Evolutionary conservation across 2,888 invertebrate species (phyloP).

Genomic region (Macrophya alboannulata): DNA sequence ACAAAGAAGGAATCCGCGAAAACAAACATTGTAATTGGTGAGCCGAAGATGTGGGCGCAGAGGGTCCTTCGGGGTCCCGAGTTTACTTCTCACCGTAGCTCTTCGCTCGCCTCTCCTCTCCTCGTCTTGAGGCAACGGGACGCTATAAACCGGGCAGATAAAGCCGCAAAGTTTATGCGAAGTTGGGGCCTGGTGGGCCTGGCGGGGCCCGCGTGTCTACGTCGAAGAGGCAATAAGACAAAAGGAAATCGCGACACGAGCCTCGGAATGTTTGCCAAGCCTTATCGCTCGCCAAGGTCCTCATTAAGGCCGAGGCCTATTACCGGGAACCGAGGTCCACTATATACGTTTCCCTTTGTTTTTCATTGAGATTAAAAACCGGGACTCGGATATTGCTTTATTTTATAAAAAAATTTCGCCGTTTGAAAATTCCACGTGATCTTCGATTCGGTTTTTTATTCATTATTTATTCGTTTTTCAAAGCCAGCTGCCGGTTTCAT

Average conservation of each 20-base stretch:
- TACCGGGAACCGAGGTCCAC: background rate
- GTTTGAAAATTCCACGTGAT: background rate
- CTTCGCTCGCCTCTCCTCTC: background rate
- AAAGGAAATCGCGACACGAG: slow-evolving; percentile 31
- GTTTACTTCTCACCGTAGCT: background rate
- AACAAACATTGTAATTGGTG: slow-evolving; percentile 63
- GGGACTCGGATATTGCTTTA: background rate
- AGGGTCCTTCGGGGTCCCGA: slow-evolving; percentile 19
- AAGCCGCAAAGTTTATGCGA: slow-evolving; percentile 76
- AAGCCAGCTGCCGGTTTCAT: background rate
- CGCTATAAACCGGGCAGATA: slow-evolving; percentile 76
- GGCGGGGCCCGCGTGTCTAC: slow-evolving; percentile 10
- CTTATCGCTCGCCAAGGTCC: slow-evolving; percentile 44
- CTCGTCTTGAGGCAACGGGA: background rate
- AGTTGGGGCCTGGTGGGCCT: slow-evolving; percentile 48
- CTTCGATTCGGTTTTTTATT: background rate
- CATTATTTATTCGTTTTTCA: background rate
- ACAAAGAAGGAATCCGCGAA: slow-evolving; percentile 65
- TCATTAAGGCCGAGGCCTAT: slow-evolving; percentile 35
- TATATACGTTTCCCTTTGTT: background rate
- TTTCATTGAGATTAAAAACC: slow-evolving; percentile 32
- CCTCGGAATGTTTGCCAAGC: slow-evolving; percentile 16
- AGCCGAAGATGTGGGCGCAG: slow-evolving; percentile 42
- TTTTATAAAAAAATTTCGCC: background rate
- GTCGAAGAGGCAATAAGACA: slow-evolving; percentile 36